Percentiles rank a stretch among this genome's conserved stretches.
phyloP scores from a whole-genome alignment of 2,888 invertebrate species.

The Nephrotoma guestfalica region DNA sequence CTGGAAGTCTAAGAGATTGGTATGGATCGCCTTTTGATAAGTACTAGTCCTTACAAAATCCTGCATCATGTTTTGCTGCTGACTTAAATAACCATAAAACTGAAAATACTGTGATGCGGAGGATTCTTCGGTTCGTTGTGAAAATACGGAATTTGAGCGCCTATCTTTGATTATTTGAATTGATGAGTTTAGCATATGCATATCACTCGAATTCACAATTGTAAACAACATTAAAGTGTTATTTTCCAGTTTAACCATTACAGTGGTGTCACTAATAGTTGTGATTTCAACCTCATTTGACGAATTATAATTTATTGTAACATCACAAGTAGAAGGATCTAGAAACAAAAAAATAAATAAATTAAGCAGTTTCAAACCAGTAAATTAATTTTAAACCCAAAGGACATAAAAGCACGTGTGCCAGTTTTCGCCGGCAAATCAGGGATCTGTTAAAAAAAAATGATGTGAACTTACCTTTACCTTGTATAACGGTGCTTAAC shows the following conservation, averaged over 20 bases:
- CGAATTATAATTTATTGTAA: background rate
- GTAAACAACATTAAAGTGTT: background rate
- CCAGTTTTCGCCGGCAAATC: background rate
- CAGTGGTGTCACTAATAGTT: conserved; percentile 21
- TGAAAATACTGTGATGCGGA: conserved; percentile 99
- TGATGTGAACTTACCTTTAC: background rate
- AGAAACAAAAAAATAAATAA: background rate
- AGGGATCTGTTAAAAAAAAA: background rate
- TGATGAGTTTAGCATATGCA: conserved; percentile 20
- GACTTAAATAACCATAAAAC: conserved; percentile 97
- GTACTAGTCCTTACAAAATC: conserved; percentile 97
- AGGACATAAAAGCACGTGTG: background rate
- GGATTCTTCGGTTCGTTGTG: conserved; percentile 92
- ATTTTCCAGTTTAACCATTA: background rate
- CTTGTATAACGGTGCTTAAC: background rate
- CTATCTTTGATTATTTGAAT: conserved; percentile 19
- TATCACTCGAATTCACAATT: background rate
- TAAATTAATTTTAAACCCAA: background rate
- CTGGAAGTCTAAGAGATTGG: conserved; percentile 83
- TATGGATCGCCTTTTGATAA: conserved; percentile 91
- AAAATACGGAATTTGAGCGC: conserved; percentile 64
- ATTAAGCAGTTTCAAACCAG: background rate
- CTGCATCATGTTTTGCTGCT: conserved; percentile 99
- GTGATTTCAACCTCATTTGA: conserved; percentile 16
- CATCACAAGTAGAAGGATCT: background rate